Base-by-base conservation (phyloP, 2,797 vertebrate species). In the Megaceryle alcyon region DNA sequence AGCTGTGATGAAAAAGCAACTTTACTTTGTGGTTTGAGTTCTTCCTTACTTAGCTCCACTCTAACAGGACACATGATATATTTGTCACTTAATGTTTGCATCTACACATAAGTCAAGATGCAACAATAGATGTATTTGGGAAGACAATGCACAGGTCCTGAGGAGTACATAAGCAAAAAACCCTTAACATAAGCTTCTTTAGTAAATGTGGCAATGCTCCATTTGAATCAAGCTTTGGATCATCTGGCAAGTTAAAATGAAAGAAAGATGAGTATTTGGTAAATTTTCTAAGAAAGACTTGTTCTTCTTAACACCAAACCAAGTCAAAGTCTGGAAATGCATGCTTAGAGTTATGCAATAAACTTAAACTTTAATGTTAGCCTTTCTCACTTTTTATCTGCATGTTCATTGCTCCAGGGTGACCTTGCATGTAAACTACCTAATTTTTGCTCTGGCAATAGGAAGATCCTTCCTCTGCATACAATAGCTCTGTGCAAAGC, bases 391-490 rank as follows among this genome's bases (percentile, higher is more conserved):
- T 77, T 96, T 87, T 86, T 65, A 41, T 43, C 49, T 86, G 53
- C n/a, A 69, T 26, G 81, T 91, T 49, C 44, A 59, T 86, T 69
- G 82, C 61, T 77, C 17, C 76, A 56, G 49, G 33, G 72, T 71
- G 29, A 71, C n/a, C 56, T 92, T 82, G 89, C 65, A 76, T 83
- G 61, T 48, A 86, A 94, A 81, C 49, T 65, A 46, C 37, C 53
- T 85, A 25, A 87, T 82, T 93, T 96, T 91, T 81, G 26, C 41
- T 90, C 57, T 90, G 89, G 14, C 61, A 41, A 37, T 68, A 61
- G 54, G 61, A 89, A 33, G 23, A 80, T 69, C 75, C 31, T 83
- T 71, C 29, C 37, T 53, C 70, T 90, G 46, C 21, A 15, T 54
- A 59, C 57, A 69, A 48, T 5, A 90, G 43, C 43, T 91, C 14